phyloP scores from a whole-genome alignment of 2,797 vertebrate genomes.

The Tangara arthus region DNA sequence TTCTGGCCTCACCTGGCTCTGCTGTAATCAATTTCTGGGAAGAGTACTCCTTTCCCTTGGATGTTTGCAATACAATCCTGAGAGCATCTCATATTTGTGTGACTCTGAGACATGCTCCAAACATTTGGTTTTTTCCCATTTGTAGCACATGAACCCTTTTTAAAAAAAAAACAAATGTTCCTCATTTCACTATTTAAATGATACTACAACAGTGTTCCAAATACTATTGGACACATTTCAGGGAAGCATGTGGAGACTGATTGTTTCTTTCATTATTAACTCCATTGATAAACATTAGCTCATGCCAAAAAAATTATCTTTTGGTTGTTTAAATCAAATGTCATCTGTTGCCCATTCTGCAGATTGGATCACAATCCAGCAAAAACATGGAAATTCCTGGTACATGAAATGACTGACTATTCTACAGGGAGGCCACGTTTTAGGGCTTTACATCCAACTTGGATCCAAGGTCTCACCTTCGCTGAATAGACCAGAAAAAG shows the following conservation, averaged over 20 bases:
- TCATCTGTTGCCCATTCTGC: neutral
- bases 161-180: neutral
- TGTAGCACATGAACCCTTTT: neutral
- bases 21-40: neutral
- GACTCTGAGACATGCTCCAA: neutral
- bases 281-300: neutral
- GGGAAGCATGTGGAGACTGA: neutral
- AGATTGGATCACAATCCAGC: neutral
- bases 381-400: neutral
- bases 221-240: neutral
- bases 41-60: neutral
- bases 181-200: neutral
- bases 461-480: neutral
- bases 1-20: neutral
- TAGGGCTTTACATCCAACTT: neutral
- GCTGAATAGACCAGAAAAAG: neutral
- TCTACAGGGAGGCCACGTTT: neutral
- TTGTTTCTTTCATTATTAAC: constrained; percentile 3
- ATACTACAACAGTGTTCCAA: neutral
- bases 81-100: neutral
- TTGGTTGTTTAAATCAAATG: neutral
- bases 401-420: neutral
- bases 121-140: neutral
- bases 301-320: neutral
- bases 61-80: neutral